Conservation (phyloP, 2,797 vertebrate genomes). For the Ptychadena robeensis region DNA sequence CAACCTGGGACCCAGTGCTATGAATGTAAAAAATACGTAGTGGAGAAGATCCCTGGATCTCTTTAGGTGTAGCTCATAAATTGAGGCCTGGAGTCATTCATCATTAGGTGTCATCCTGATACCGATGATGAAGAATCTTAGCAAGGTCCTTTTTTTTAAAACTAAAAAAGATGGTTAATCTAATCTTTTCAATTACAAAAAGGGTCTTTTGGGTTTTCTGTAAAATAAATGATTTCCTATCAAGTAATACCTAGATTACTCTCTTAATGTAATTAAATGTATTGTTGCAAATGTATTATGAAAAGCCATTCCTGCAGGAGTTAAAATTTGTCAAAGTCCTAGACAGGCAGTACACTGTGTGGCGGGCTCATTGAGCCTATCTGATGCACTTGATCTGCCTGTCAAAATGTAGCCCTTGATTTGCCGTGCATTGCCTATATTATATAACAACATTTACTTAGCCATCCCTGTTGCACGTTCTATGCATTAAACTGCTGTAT, state of each 20-base stretch:
- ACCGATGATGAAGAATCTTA: too few relatives aligned
- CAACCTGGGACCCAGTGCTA: too few relatives aligned
- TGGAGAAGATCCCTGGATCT: too few relatives aligned
- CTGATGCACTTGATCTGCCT: neutral
- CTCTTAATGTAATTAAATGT: neutral
- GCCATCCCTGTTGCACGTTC: neutral
- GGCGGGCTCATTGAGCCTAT: neutral
- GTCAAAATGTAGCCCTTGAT: neutral
- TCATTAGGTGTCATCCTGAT: too few relatives aligned
- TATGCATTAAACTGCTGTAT: slow-evolving; percentile 13
- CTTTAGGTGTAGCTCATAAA: too few relatives aligned
- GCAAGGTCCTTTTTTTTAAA: too few relatives aligned
- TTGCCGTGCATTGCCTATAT: neutral
- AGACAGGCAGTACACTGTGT: neutral
- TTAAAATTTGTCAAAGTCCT: neutral
- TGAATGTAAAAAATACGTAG: too few relatives aligned
- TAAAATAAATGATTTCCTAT: too few relatives aligned
- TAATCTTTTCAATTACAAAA: too few relatives aligned
- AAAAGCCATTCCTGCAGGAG: neutral
- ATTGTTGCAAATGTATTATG: neutral
- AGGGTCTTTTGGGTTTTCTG: too few relatives aligned
- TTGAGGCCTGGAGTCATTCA: too few relatives aligned
- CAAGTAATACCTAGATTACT: neutral
- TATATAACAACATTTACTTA: slow-evolving; percentile 1
- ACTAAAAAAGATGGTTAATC: neutral